A percentile compares a stretch with the other conserved stretches of the same genome.
These are phyloP conservation scores for Herpailurus yagouaroundi DNA, from an alignment of 2,113 vertebrate genomes.

Conservation along the genomic window DNA sequence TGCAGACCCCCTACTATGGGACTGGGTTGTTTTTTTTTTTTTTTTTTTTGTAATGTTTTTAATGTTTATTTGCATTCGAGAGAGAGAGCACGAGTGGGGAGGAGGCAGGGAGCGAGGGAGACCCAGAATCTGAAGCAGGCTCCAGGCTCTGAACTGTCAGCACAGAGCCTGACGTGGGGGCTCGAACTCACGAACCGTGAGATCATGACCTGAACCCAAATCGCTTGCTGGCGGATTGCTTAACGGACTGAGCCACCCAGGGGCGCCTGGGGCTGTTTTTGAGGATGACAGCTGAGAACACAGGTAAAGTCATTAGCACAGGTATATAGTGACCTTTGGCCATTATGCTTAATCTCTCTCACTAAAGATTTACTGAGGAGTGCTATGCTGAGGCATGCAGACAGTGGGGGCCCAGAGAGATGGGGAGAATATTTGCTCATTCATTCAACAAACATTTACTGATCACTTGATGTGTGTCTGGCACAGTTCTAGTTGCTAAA, in stretches of 20 bases:
- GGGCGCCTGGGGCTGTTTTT: background rate
- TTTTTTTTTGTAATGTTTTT: too few relatives aligned
- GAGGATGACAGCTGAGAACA: background rate
- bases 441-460: background rate
- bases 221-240: too few relatives aligned
- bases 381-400: background rate
- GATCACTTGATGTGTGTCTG: background rate
- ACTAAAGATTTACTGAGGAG: background rate
- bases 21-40: too few relatives aligned
- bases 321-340: background rate
- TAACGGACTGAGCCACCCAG: too few relatives aligned
- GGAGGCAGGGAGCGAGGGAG: too few relatives aligned
- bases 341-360: background rate
- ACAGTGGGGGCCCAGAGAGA: background rate
- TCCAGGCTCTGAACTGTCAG: too few relatives aligned
- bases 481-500: background rate
- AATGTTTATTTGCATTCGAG: too few relatives aligned
- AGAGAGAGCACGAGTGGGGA: too few relatives aligned
- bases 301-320: background rate
- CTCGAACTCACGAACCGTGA: too few relatives aligned
- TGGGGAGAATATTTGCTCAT: background rate
- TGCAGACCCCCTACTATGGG: background rate
- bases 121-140: too few relatives aligned
- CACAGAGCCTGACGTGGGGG: too few relatives aligned
- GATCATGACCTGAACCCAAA: too few relatives aligned